phyloP scores from a whole-genome alignment of 2,797 vertebrate species.

The Halcyon leucocephala region DNA sequence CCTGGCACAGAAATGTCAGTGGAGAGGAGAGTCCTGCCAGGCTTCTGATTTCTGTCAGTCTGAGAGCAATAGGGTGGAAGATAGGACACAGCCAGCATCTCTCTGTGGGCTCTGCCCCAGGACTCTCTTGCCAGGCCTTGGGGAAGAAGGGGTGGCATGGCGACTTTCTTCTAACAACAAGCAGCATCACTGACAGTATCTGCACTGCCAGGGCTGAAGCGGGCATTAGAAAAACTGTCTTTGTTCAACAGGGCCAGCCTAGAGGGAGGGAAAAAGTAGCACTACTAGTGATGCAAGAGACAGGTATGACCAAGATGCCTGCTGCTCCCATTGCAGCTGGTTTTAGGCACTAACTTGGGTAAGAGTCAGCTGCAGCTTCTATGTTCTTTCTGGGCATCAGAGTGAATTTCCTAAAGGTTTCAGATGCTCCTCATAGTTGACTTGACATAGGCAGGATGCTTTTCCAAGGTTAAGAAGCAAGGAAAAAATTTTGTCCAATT shows the following conservation, averaged over 20 bases:
- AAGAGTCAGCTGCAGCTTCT: background rate
- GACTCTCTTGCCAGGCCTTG: background rate
- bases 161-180: background rate
- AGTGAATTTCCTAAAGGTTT: background rate
- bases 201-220: background rate
- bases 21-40: background rate
- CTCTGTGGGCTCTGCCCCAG: background rate
- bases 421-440: background rate
- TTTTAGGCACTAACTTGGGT: background rate
- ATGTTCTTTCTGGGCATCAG: background rate
- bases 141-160: background rate
- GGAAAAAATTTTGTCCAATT: background rate
- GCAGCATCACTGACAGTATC: background rate
- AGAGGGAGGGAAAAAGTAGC: background rate
- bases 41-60: background rate
- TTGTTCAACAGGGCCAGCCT: background rate
- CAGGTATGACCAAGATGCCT: background rate
- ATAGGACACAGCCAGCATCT: background rate
- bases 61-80: background rate
- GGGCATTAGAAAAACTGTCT: background rate
- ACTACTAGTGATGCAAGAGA: background rate
- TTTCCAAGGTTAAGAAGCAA: background rate
- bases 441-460: background rate
- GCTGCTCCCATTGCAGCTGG: background rate
- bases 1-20: accelerated